These are phyloP conservation scores for Lochmaea crataegi DNA, from an alignment of 2,888 invertebrate species.

Conservation along the genomic window DNA sequence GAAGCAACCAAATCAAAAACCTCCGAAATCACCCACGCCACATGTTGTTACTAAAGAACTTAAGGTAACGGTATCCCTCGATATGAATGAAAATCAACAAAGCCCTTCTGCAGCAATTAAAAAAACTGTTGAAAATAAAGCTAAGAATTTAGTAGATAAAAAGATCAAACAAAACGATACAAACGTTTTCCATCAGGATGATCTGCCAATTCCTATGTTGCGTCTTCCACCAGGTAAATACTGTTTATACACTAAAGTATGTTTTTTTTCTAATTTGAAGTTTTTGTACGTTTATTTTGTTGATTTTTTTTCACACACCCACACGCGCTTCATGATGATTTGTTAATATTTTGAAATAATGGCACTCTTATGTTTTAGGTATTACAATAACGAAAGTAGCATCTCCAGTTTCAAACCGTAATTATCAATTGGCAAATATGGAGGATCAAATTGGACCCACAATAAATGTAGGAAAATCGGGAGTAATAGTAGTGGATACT, in stretches of 20 bases:
- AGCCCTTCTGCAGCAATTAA: slow-evolving; percentile 38
- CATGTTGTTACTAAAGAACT: slow-evolving; percentile 54
- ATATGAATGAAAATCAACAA: slow-evolving; percentile 43
- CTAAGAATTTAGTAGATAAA: slow-evolving; percentile 38
- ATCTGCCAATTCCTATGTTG: slow-evolving; percentile 59
- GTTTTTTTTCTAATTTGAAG: background rate
- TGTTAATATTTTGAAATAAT: background rate
- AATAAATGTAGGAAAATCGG: slow-evolving; percentile 64
- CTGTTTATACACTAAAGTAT: background rate
- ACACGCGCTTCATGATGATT: no score
- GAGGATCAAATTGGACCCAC: slow-evolving; percentile 51
- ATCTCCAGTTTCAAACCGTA: slow-evolving; percentile 61
- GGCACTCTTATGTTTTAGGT: slow-evolving; percentile 42
- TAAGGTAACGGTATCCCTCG: slow-evolving; percentile 58
- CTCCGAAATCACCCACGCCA: slow-evolving; percentile 13
- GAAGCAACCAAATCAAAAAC: slow-evolving; percentile 24
- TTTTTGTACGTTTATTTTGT: background rate
- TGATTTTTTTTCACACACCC: background rate
- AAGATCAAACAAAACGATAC: slow-evolving; percentile 46
- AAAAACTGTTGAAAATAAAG: slow-evolving; percentile 35
- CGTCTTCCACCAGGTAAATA: slow-evolving; percentile 59
- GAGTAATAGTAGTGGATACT: slow-evolving; percentile 73
- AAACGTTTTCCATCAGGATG: slow-evolving; percentile 46
- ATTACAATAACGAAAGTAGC: slow-evolving; percentile 67
- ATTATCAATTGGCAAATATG: slow-evolving; percentile 50